Base-by-base conservation (phyloP, 1,140 invertebrate species). In the Parapsyche elsis region DNA sequence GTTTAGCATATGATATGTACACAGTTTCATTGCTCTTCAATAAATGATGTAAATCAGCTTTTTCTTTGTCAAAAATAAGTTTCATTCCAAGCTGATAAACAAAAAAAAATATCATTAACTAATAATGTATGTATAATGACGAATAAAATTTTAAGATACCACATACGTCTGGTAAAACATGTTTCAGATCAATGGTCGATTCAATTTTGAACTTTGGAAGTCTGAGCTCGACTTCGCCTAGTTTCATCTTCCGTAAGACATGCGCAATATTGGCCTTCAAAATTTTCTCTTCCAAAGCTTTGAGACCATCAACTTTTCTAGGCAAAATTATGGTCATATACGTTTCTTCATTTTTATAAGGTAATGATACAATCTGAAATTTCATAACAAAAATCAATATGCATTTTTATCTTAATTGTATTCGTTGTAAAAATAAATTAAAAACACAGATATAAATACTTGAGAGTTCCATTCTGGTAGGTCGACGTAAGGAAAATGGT, bases 1-100 rank as follows among this genome's bases (percentile, higher is more conserved):
- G 92, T 1, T 92, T 81, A 0, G 91, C 89, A 73, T 90, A 87
- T 45, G 84, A 86, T 1, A 92, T 87, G 23, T 67, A n/a, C 24
- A 67, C 19, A 12, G 0, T 0, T 26, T 4, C 5, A 26, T 67
- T 26, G 9, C 9, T 26, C 9, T 23, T 61, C 5, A 67, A 26
- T 14, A 67, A 26, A 26, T 24, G 10, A 12, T 9, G 23, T 10
- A 67, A 67, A 67, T 67, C 64, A 2, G 64, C 21, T 2, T 30
- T 61, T 21, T 0, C 5, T 0, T 5, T 12, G 24, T 23, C 21
- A 64, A 64, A 67, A 10, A 67, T 26, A 23, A 26, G 24, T 9
- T 67, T 67, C 2, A 67, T 67, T 23, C 24, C 24, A 12, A 26
- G 10, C 64, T 67, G 21, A 21, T 21, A 61, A 21, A 21, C 9